Evolutionary conservation across 2,113 vertebrate species (phyloP), one percentile per base, ranked within the genome.

Genomic region (Syngnathus floridae): DNA sequence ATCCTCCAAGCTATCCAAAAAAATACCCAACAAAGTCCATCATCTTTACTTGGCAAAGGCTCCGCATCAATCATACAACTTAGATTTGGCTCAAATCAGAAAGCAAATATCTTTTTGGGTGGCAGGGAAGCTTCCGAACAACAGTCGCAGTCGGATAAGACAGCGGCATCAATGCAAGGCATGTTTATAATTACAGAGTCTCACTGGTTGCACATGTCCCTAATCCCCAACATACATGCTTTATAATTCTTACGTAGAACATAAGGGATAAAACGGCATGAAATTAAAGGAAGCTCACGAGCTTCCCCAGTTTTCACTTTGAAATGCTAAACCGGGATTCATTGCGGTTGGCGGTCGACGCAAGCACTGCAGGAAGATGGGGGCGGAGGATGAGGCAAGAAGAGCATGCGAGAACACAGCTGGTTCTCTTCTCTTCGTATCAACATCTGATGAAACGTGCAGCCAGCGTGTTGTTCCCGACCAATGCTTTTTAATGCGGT

Each of bases 31-130:
- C 26, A 31, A 49, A 49, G n/a, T 19, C 48, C n/a, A 52, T 4
- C 19, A 5, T 59, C 10, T 7, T 13, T 10, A 17, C 5, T 17
- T 17, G 6, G 31, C 7, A 17, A n/a, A 41, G 37, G 38, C 58
- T 64, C 57, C 51, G 49, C 75, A 82, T 86, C 58, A 84, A 82
- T 86, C 84, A 89, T 80, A 79, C 56, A 88, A 82, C 73, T 78
- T 31, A 35, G 6, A n/a, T 49, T 19, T 35, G 54, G 54, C 54
- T 22, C 26, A 35, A 61, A 61, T 38, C 59, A 61, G 22, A 83
- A 69, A 41, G 59, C 45, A 66, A 55, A 40, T 55, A 59, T 69
- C 69, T 67, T 40, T 55, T n/a, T 35, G 65, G 68, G 59, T 2
- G 35, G 45, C 52, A 51, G 62, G 37, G 56, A 70, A 36, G 71